phyloP scores from a whole-genome alignment of 1,140 invertebrate genomes.

The Cryptotermes secundus region DNA sequence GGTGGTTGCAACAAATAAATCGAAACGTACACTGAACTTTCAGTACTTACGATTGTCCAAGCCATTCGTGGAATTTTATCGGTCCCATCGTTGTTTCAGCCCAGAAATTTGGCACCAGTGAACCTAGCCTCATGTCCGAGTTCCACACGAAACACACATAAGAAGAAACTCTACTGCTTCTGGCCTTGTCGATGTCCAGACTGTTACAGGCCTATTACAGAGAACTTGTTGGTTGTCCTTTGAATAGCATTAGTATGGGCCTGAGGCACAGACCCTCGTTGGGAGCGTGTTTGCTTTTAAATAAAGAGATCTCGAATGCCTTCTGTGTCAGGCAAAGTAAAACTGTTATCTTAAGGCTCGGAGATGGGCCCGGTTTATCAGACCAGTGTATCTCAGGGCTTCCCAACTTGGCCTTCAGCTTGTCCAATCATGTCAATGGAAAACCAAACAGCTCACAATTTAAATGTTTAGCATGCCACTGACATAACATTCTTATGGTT shows the following conservation, averaged over 20 bases:
- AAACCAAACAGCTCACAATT: too few relatives aligned
- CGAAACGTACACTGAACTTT: too few relatives aligned
- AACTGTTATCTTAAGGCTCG: neutral
- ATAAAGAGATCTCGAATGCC: neutral
- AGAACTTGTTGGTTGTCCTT: neutral
- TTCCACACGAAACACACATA: too few relatives aligned
- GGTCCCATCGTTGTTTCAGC: neutral
- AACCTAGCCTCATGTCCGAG: neutral
- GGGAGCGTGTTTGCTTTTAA: neutral
- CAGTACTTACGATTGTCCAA: neutral
- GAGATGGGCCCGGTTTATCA: neutral
- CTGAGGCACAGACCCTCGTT: neutral
- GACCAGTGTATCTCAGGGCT: neutral
- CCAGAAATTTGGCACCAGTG: neutral
- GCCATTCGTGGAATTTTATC: slow-evolving; percentile 4
- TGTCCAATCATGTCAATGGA: too few relatives aligned
- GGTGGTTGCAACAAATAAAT: too few relatives aligned
- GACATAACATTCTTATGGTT: too few relatives aligned
- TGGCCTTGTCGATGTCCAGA: too few relatives aligned
- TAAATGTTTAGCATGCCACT: too few relatives aligned
- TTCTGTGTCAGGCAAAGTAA: neutral
- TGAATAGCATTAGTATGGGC: neutral
- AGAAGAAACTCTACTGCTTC: too few relatives aligned
- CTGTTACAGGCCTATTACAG: too few relatives aligned
- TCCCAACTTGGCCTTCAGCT: neutral